Evolutionary conservation across 2,888 invertebrate species (phyloP), one percentile per base, ranked within the genome.

Genomic region (Lasioglossum oenotherae): DNA sequence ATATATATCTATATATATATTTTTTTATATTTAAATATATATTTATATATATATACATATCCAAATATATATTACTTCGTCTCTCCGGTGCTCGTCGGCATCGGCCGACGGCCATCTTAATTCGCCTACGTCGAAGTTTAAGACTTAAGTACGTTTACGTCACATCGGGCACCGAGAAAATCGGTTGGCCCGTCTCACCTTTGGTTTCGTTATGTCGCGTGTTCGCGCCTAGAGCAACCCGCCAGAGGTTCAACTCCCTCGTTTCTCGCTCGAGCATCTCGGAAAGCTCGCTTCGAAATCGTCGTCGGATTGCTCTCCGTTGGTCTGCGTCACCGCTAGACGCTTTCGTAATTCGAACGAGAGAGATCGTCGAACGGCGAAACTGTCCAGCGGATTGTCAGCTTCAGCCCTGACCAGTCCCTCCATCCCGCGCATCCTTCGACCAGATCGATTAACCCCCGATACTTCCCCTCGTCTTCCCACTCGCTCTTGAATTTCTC

Each of bases 61-160:
- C 6, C 19, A 75, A 60, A 27, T 64, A 64, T 64, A 67, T 67
- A 67, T 46, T 31, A 67, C 6, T 49, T 27, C 77, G 77, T 77
- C 77, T 77, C n/a, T 69, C 46, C 77, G 49, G 35, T 69, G 41
- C 64, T 16, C 27, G 31, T 64, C 64, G 60, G 60, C 27, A 27
- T n/a, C 27, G 64, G 64, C 64, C 31, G 64, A 64, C 27, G 16
- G 14, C 60, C 27, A 60, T 31, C 64, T 31, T 64, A 64, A 64
- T 64, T 64, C 64, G 64, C 16, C 64, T 23, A 64, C n/a, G 35
- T 31, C 71, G 64, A 73, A 35, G 19, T 19, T 67, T 49, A 27
- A 74, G 69, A 49, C 35, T 80, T 80, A 80, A 74, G 80, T 80
- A 80, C 80, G 72, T 46, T 35, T 4, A 35, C 53, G 27, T 64